A percentile compares a stretch with the other conserved stretches of the same genome.
Conservation (phyloP, 1,140 invertebrate genomes). For the Brachionus asplanchnoidis region DNA sequence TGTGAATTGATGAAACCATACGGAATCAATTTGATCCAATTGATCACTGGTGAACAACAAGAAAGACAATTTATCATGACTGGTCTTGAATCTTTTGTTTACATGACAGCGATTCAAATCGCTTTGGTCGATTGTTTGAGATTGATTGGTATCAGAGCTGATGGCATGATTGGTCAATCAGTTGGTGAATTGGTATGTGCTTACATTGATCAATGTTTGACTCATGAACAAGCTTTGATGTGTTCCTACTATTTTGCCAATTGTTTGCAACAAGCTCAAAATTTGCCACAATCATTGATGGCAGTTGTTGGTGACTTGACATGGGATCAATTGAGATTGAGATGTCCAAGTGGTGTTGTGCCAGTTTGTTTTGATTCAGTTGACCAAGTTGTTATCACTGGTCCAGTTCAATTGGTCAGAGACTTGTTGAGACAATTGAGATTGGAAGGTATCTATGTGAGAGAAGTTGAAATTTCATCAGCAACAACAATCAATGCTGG, state of each 20-base stretch:
- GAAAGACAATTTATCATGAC: conserved; percentile 70
- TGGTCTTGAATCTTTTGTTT: conserved; percentile 81
- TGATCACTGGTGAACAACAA: conserved; percentile 66
- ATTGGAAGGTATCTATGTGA: background rate
- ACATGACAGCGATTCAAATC: conserved; percentile 88
- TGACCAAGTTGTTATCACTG: conserved; percentile 87
- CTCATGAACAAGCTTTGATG: conserved; percentile 81
- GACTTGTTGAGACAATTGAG: conserved; percentile 28
- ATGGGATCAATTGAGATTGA: conserved; percentile 74
- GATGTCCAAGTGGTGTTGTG: conserved; percentile 68
- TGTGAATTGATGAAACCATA: conserved; percentile 70
- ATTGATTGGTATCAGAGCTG: conserved; percentile 71
- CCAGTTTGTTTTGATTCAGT: conserved; percentile 87
- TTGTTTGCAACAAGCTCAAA: conserved; percentile 70
- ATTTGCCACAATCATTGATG: conserved; percentile 66
- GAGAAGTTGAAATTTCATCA: background rate
- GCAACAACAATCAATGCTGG: background rate
- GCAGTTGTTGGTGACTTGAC: conserved; percentile 72
- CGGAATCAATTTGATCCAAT: conserved; percentile 72
- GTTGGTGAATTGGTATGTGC: conserved; percentile 72
- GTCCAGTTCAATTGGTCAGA: conserved; percentile 59
- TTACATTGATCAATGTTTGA: conserved; percentile 90
- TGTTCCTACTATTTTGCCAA: conserved; percentile 85
- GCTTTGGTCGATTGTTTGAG: conserved; percentile 78
- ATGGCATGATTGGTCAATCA: conserved; percentile 91